These are phyloP conservation scores for Laterallus jamaicensis DNA, from an alignment of 2,113 vertebrate genomes.

Conservation along the genomic window DNA sequence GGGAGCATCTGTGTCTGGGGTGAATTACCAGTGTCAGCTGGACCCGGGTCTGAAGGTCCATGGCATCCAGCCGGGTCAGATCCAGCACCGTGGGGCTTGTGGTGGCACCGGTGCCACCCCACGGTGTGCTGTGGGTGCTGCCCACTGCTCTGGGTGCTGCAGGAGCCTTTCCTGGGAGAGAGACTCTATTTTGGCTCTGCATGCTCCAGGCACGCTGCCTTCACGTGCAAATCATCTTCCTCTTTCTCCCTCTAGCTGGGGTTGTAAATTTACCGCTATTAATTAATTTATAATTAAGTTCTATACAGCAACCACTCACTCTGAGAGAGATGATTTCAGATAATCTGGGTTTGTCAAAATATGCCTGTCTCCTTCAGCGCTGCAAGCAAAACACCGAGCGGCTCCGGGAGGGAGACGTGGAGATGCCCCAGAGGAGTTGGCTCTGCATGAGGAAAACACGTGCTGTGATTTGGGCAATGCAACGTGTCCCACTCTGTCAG, in stretches of 20 bases:
- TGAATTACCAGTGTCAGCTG: background rate
- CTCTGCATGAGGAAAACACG: background rate
- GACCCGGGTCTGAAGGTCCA: background rate
- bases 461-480: background rate
- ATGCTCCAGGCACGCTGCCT: background rate
- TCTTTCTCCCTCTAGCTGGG: background rate
- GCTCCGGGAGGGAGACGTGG: background rate
- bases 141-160: background rate
- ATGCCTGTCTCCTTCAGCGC: constrained; percentile 23
- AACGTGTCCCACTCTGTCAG: background rate
- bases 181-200: background rate
- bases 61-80: background rate
- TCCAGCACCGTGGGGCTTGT: accelerated
- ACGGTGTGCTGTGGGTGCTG: accelerated
- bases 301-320: background rate
- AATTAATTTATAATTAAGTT: constrained; percentile 60
- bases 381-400: background rate
- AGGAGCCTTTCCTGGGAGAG: background rate
- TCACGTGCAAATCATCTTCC: background rate
- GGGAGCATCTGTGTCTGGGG: too few species aligned
- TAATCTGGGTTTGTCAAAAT: constrained; percentile 34
- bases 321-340: background rate
- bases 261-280: constrained; percentile 9
- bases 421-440: background rate
- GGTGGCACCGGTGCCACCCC: background rate